Conservation (phyloP, 2,888 invertebrate species). For the Epistrophella euchroma region DNA sequence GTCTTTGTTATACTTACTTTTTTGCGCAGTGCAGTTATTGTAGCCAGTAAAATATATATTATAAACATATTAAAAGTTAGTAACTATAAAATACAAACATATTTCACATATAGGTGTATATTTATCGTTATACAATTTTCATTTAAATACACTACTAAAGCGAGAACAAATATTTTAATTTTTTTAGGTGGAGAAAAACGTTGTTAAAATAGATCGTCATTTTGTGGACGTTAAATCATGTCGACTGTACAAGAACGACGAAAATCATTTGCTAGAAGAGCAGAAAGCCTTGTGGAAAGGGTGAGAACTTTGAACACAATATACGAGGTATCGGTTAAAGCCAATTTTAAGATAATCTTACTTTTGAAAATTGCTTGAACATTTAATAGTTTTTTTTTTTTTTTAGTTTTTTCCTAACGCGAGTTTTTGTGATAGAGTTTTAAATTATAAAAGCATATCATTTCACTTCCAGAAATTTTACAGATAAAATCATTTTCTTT, state of each 20-base stretch:
- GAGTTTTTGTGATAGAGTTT: background rate
- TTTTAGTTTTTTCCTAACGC: background rate
- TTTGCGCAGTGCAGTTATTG: too few species aligned
- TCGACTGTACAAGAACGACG: constrained; percentile 81
- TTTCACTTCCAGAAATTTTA: background rate
- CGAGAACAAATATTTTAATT: background rate
- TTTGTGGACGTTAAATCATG: constrained; percentile 76
- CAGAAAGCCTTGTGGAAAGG: constrained; percentile 84
- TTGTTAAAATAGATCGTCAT: background rate
- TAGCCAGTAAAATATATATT: too few species aligned
- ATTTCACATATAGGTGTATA: too few species aligned
- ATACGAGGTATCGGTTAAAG: constrained; percentile 84
- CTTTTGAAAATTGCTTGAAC: constrained; percentile 23
- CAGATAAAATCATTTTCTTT: too few species aligned
- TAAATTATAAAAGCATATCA: background rate
- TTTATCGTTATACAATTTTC: too few species aligned
- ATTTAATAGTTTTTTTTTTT: background rate
- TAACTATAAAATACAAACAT: too few species aligned
- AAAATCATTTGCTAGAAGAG: constrained; percentile 83
- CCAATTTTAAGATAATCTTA: constrained; percentile 81
- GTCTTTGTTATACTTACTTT: too few species aligned
- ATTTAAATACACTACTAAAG: too few species aligned
- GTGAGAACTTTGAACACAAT: constrained; percentile 84
- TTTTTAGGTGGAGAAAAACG: constrained; percentile 24
- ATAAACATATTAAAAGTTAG: too few species aligned